phyloP scores from a whole-genome alignment of 2,113 vertebrate species.

The Lagopus muta region DNA sequence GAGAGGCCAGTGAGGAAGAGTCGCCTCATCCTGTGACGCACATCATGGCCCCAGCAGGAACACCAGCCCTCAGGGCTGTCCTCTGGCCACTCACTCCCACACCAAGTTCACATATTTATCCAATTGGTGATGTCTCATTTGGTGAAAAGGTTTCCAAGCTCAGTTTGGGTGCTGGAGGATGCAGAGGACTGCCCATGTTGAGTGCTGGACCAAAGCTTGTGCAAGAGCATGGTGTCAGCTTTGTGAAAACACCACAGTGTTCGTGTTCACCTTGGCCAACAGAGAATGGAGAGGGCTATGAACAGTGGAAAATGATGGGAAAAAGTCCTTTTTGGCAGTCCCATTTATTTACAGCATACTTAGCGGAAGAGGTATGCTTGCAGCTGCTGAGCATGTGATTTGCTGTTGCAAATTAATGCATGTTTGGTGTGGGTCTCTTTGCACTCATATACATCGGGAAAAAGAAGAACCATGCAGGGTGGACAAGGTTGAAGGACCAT shows the following conservation, averaged over 20 bases:
- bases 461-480: background rate
- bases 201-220: background rate
- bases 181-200: background rate
- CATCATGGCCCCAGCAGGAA: background rate
- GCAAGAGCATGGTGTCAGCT: background rate
- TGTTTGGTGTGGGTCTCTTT: background rate
- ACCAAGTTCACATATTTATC: background rate
- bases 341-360: background rate
- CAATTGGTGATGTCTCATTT: background rate
- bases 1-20: slow-evolving; percentile 12
- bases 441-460: accelerated
- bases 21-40: slow-evolving; percentile 53
- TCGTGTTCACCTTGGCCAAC: background rate
- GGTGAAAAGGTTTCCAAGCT: background rate
- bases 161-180: background rate
- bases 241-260: background rate
- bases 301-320: background rate
- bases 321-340: background rate
- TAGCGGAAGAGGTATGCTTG: background rate
- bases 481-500: background rate
- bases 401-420: background rate
- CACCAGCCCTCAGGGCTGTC: background rate
- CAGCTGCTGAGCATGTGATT: background rate
- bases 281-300: background rate
- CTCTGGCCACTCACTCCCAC: accelerated